Percentiles rank a stretch among this genome's conserved stretches.
phyloP scores from a whole-genome alignment of 2,797 vertebrate genomes.

The Poeciliopsis presidionis region DNA sequence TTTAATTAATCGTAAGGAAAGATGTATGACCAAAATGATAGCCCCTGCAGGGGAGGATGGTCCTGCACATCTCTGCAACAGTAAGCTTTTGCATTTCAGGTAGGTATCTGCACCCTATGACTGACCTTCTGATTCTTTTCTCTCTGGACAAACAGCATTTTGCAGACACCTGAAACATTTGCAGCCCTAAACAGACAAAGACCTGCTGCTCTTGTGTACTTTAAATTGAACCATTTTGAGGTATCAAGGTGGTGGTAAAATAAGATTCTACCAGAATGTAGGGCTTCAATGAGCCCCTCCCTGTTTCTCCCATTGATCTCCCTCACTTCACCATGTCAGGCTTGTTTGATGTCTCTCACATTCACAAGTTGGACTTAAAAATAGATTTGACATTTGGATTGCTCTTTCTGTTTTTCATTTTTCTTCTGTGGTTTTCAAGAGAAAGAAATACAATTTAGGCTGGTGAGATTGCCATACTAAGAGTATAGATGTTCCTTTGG shows the following conservation, averaged over 20 bases:
- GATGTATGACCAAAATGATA: conserved; percentile 7
- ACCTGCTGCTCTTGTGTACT: background rate
- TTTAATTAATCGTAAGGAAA: conserved; percentile 7
- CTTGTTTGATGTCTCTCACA: conserved; percentile 31
- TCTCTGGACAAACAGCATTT: conserved; percentile 1
- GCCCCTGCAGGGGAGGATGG: conserved; percentile 27
- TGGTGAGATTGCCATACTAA: background rate
- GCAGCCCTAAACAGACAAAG: background rate
- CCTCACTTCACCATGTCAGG: conserved; percentile 5
- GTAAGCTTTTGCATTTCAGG: conserved; percentile 49
- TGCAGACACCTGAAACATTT: conserved; percentile 32
- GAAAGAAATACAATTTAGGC: background rate
- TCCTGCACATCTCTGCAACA: conserved; percentile 54
- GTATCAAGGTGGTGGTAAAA: conserved; percentile 1
- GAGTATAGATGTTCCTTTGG: background rate
- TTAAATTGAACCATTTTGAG: background rate
- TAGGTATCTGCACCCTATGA: conserved; percentile 45
- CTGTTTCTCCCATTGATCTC: background rate
- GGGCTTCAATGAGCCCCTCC: background rate
- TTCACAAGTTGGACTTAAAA: conserved; percentile 44
- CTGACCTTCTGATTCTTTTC: background rate
- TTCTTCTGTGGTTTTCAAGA: conserved; percentile 12
- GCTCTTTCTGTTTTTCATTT: conserved; percentile 16
- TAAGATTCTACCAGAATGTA: conserved; percentile 18
- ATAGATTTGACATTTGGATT: conserved; percentile 40